Evolutionary conservation across 2,888 invertebrate species (phyloP).

Genomic region (Chrysina gloriosa): DNA sequence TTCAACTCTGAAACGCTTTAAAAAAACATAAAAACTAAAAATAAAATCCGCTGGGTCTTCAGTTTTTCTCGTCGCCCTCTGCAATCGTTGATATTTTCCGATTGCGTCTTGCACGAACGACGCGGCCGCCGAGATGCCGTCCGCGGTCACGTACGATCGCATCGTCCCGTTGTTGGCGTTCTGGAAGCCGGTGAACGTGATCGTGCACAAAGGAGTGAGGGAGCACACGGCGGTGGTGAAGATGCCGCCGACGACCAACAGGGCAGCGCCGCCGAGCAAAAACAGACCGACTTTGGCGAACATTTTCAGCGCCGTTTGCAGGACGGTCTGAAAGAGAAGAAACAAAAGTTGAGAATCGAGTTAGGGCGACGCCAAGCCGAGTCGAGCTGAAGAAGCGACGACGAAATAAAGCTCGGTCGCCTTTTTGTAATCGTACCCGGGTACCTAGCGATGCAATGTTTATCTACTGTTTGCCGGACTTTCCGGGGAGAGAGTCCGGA

Average conservation of each 20-base stretch:
- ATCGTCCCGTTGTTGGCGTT: conserved; percentile 66
- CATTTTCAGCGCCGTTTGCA: conserved; percentile 55
- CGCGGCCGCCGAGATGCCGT: conserved; percentile 70
- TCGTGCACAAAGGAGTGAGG: conserved; percentile 72
- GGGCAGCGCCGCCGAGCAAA: conserved; percentile 62
- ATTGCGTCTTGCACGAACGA: conserved; percentile 73
- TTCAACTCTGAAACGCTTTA: too few relatives aligned
- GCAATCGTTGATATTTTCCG: conserved; percentile 68
- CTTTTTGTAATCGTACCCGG: too few relatives aligned
- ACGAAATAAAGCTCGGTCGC: too few relatives aligned
- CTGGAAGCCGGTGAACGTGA: conserved; percentile 66
- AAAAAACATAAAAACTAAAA: too few relatives aligned
- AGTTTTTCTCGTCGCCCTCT: conserved; percentile 55
- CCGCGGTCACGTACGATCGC: conserved; percentile 70
- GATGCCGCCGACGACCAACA: conserved; percentile 68
- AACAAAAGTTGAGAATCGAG: not conserved
- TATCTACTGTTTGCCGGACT: not conserved
- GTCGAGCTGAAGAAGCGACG: too few relatives aligned
- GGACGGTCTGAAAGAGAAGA: conserved; percentile 55
- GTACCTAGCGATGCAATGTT: not conserved
- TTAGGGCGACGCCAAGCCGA: too few relatives aligned
- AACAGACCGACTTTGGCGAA: conserved; percentile 65
- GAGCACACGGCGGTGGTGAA: conserved; percentile 71
- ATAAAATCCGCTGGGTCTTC: too few relatives aligned
- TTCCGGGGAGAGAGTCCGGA: not conserved